Conservation (phyloP, 2,113 vertebrate species). For the Hyla sarda region DNA sequence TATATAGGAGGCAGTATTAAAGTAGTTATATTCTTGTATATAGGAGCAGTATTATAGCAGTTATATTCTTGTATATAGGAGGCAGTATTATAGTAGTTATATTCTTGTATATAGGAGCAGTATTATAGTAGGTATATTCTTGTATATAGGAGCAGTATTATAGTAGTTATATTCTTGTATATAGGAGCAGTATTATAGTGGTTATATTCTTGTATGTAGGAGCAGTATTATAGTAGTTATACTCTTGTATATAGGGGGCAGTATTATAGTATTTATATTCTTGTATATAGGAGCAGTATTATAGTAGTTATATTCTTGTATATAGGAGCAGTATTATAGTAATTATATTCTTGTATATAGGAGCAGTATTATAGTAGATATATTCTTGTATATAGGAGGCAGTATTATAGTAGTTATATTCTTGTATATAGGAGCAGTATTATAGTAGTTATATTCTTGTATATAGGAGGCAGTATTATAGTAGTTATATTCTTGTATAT, state of each 20-base stretch:
- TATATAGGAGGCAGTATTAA: conserved; percentile 5
- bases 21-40: conserved; percentile 14
- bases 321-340: background rate
- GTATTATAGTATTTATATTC: conserved; percentile 12
- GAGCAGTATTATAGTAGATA: background rate
- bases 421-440: background rate
- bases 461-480: background rate
- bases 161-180: conserved; percentile 7
- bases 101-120: background rate
- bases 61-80: conserved; percentile 5
- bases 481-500: background rate
- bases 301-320: conserved; percentile 1
- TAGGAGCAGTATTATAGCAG: background rate
- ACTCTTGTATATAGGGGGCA: background rate
- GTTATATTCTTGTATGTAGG: conserved; percentile 1
- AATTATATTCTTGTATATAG: background rate
- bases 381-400: conserved; percentile 5
- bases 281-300: background rate
- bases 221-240: conserved; percentile 25
- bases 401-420: conserved; percentile 19
- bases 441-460: background rate
- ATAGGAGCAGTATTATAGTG: conserved; percentile 15
- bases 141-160: conserved; percentile 1
- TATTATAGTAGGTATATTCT: background rate
- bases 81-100: conserved; percentile 17